Conservation (phyloP, 1,140 invertebrate species). For the Diachasmimorpha longicaudata region DNA sequence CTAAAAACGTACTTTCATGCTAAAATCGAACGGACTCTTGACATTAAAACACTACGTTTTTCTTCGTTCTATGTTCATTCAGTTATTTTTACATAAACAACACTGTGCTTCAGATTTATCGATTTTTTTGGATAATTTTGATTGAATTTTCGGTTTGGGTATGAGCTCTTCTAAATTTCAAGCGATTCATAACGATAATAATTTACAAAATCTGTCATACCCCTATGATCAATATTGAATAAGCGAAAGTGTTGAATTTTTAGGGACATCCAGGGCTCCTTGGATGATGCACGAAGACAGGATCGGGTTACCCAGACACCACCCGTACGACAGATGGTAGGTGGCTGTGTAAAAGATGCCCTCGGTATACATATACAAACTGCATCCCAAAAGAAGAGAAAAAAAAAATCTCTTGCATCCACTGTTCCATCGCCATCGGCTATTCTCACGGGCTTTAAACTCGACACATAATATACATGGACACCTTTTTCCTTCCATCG, state of each 20-base stretch:
- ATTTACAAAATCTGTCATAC: too few relatives aligned
- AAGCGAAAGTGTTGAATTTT: conserved; percentile 17
- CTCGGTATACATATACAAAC: background rate
- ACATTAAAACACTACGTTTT: too few relatives aligned
- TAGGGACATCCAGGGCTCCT: conserved; percentile 41
- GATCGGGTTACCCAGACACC: conserved; percentile 50
- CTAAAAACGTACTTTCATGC: too few relatives aligned
- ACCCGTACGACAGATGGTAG: conserved; percentile 51
- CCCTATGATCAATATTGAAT: background rate
- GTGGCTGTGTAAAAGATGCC: conserved; percentile 43
- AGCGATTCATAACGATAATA: too few relatives aligned
- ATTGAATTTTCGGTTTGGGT: too few relatives aligned
- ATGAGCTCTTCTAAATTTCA: too few relatives aligned
- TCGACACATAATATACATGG: background rate
- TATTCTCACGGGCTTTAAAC: conserved; percentile 10
- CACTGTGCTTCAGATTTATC: too few relatives aligned
- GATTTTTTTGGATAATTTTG: too few relatives aligned
- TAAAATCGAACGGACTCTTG: too few relatives aligned
- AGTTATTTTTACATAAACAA: too few relatives aligned
- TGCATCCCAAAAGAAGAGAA: background rate
- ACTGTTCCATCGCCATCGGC: background rate
- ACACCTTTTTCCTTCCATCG: background rate
- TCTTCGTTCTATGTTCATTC: too few relatives aligned
- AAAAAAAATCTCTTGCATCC: background rate
- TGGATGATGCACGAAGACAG: conserved; percentile 33